phyloP scores from a whole-genome alignment of 2,888 invertebrate species.

The Neoscelio sp. region DNA sequence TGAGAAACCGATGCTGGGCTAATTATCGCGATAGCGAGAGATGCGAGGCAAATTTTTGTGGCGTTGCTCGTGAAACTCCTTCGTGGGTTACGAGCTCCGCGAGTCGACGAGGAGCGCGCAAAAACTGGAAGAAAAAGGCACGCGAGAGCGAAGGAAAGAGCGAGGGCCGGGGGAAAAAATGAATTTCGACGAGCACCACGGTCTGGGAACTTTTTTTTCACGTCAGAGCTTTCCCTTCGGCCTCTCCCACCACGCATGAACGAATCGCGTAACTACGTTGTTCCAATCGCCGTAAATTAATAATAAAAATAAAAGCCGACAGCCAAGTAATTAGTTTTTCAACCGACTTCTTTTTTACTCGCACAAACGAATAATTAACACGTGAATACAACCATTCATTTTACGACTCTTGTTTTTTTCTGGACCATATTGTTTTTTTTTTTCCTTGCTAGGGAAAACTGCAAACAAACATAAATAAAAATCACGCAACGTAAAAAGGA shows the following conservation, averaged over 20 bases:
- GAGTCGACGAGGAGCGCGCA: constrained; percentile 58
- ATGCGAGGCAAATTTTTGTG: constrained; percentile 69
- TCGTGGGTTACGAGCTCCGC: constrained; percentile 60
- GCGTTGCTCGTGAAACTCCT: constrained; percentile 66
- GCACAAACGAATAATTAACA: constrained; percentile 64
- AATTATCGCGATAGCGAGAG: constrained; percentile 70
- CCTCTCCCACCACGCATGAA: constrained; percentile 69
- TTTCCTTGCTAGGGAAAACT: too few species aligned
- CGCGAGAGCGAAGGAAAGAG: constrained; percentile 48
- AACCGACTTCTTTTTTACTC: constrained; percentile 48
- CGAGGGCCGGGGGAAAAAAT: constrained; percentile 40
- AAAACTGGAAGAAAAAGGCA: constrained; percentile 65
- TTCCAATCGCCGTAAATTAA: constrained; percentile 68
- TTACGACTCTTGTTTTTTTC: background rate
- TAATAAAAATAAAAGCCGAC: constrained; percentile 63
- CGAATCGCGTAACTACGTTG: constrained; percentile 68
- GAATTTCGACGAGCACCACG: constrained; percentile 65
- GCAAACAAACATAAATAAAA: background rate
- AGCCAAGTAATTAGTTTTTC: constrained; percentile 65
- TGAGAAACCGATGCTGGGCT: constrained; percentile 72
- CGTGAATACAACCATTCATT: constrained; percentile 53
- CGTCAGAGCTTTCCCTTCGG: constrained; percentile 66
- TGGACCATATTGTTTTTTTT: constrained; percentile 15
- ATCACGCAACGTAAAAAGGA: background rate
- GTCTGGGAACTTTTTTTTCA: constrained; percentile 61